Conservation (phyloP, 2,888 invertebrate genomes). For the Lymantria monacha region DNA sequence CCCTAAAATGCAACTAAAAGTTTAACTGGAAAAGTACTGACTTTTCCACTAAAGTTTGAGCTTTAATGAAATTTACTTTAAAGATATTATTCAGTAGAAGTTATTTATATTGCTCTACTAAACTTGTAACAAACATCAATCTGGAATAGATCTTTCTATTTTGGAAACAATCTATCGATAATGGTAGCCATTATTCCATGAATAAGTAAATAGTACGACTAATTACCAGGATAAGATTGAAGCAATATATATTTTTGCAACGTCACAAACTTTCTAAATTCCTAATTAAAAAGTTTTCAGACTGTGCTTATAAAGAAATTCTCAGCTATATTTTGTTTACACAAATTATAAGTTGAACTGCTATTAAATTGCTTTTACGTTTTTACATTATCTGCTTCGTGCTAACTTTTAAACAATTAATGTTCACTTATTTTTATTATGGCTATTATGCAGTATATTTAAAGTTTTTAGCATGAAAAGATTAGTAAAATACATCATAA, state of each 20-base stretch:
- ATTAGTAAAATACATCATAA: too few relatives aligned
- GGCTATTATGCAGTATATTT: not conserved
- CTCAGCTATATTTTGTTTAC: not conserved
- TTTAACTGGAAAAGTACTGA: too few relatives aligned
- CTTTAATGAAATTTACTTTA: slow-evolving; percentile 13
- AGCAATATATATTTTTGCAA: slow-evolving; percentile 21
- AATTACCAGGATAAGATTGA: slow-evolving; percentile 26
- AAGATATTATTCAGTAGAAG: slow-evolving; percentile 23
- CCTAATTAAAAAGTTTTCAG: slow-evolving; percentile 29
- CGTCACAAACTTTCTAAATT: slow-evolving; percentile 12
- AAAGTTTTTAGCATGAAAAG: too few relatives aligned
- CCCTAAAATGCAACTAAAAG: too few relatives aligned
- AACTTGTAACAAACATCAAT: slow-evolving; percentile 28
- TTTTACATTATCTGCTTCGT: not conserved
- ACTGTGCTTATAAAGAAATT: slow-evolving; percentile 6
- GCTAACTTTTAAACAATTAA: not conserved
- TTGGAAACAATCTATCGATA: slow-evolving; percentile 22
- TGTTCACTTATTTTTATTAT: not conserved
- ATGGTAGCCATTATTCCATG: slow-evolving; percentile 30
- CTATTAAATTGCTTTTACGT: not conserved
- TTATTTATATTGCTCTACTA: slow-evolving; percentile 17
- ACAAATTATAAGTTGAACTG: not conserved
- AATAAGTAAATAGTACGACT: slow-evolving; percentile 29
- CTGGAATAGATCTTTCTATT: slow-evolving; percentile 24
- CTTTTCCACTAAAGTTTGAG: not conserved